Conservation (phyloP, 2,888 invertebrate genomes). For the Cremastobaeus sp. region DNA sequence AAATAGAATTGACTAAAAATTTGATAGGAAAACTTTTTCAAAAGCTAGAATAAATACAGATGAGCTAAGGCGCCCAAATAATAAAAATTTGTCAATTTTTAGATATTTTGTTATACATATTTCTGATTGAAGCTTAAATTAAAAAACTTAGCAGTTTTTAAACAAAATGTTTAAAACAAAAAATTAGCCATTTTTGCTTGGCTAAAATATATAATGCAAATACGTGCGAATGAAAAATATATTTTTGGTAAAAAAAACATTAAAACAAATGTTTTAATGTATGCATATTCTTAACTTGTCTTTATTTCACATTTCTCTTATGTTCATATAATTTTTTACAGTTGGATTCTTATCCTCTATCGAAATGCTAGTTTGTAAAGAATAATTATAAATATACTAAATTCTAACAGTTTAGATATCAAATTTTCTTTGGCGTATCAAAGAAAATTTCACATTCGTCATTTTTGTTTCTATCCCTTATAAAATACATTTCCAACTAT, state of each 20-base stretch:
- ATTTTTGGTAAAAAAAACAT: no score
- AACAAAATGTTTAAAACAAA: no score
- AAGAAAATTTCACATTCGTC: slow-evolving; percentile 50
- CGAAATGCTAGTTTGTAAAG: slow-evolving; percentile 55
- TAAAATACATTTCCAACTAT: slow-evolving; percentile 46
- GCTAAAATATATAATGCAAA: no score
- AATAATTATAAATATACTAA: slow-evolving; percentile 57
- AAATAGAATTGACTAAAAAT: not conserved
- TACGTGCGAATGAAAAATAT: no score
- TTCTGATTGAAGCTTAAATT: no score
- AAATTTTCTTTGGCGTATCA: slow-evolving; percentile 45
- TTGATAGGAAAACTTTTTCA: not conserved
- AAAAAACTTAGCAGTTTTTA: no score
- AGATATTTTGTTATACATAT: no score
- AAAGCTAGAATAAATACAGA: not conserved
- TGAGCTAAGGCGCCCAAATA: no score
- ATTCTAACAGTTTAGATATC: slow-evolving; percentile 50
- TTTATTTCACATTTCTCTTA: slow-evolving; percentile 61
- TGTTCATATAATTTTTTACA: slow-evolving; percentile 61
- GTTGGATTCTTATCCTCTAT: slow-evolving; percentile 43
- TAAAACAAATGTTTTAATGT: no score
- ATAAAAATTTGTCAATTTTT: no score
- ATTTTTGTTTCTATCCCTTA: slow-evolving; percentile 35
- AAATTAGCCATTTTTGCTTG: no score
- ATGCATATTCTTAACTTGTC: slow-evolving; percentile 29